A percentile compares a stretch with the other conserved stretches of the same genome.
These are phyloP conservation scores for Cotesia vestalis DNA, from an alignment of 1,140 invertebrate species.

Conservation along the genomic window DNA sequence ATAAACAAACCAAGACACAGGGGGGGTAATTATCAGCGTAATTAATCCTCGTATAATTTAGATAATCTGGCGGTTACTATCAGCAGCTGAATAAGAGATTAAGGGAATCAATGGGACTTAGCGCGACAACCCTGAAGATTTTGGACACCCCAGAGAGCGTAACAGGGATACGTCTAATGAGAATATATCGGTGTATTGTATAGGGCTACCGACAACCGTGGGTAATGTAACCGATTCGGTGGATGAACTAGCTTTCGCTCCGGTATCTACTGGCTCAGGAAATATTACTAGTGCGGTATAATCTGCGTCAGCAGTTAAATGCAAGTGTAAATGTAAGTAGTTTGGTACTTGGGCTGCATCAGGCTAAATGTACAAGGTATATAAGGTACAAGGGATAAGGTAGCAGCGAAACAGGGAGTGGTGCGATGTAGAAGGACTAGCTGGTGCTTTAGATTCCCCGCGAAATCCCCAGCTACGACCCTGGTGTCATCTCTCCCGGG, in stretches of 20 bases:
- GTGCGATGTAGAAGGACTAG: slow-evolving; percentile 19
- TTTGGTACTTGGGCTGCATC: neutral
- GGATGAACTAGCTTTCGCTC: too few species aligned
- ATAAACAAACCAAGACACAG: too few species aligned
- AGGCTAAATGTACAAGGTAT: too few species aligned
- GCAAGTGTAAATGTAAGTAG: too few species aligned
- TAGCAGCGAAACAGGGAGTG: too few species aligned
- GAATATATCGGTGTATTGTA: neutral
- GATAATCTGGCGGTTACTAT: slow-evolving; percentile 13
- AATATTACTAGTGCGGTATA: too few species aligned
- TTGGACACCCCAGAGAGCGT: neutral
- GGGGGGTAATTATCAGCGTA: neutral
- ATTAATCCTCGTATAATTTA: slow-evolving; percentile 11
- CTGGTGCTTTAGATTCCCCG: slow-evolving; percentile 38
- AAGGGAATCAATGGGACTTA: slow-evolving; percentile 17
- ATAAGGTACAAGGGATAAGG: too few species aligned
- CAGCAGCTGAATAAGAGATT: slow-evolving; percentile 15
- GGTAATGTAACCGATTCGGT: neutral
- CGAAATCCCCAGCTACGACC: slow-evolving; percentile 58
- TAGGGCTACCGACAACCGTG: neutral
- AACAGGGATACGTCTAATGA: neutral
- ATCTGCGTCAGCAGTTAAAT: too few species aligned
- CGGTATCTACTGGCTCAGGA: too few species aligned
- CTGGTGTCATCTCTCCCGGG: slow-evolving; percentile 59
- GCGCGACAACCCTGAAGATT: slow-evolving; percentile 17